Base-by-base conservation (phyloP, 2,888 invertebrate genomes). In the Anorthoa munda region DNA sequence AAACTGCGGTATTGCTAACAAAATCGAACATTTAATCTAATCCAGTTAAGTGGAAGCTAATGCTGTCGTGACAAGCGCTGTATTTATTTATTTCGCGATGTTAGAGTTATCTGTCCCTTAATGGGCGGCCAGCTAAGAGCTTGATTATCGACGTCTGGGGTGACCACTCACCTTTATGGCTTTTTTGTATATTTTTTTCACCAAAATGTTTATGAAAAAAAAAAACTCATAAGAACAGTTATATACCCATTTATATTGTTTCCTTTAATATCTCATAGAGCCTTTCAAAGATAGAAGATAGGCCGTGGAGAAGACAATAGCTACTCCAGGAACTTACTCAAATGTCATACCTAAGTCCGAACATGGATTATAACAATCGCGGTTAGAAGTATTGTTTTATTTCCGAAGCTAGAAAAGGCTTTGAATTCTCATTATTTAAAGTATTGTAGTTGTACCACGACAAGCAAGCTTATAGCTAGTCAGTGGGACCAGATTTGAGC, bases 41-140 rank as follows among this genome's bases (percentile, higher is more conserved):
- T 95, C 94, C 83, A 48, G 81, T 91, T 92, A 95, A 95, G 92
- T 95, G 94, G 94, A 91, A 88, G 92, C 91, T 93, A 94, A 94
- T 94, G 93, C 92, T 85, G 88, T 87, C 91, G 92, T 92, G 94
- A 93, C 93, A 92, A 90, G 88, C 85, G 74, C 89, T 81, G 89
- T 91, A 91, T 92, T 92, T 92, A 92, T 92, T 92, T 92, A 91
- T 90, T 89, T 88, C 79, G 90, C 87, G 81, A 84, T 82, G 77
- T 74, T 72, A 77, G 81, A 85, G 85, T 89, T 94, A 95, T 95
- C 95, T 86, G 82, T 76, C n/a, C 88, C 86, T 92, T 95, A 95
- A 95, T 95, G 95, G 94, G 87, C 88, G 91, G 89, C 88, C 87
- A 89, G 90, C 92, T 91, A 90, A 92, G 91, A 92, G 92, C 91